Conservation (phyloP, 2,888 invertebrate species). For the Hetaerina titia region DNA sequence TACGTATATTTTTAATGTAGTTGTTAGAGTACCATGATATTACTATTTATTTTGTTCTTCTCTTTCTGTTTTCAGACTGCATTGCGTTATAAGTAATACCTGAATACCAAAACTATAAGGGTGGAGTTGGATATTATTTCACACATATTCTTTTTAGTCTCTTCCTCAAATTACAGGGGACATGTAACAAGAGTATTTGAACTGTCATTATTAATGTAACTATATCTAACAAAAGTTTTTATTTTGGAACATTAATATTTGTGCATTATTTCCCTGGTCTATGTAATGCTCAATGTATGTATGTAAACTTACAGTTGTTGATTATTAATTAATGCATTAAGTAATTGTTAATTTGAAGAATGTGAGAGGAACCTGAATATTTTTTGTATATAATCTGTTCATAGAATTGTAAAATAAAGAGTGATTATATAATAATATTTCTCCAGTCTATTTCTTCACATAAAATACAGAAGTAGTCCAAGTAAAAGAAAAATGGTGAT, state of each 20-base stretch:
- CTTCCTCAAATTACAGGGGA: conserved; percentile 6
- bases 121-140: conserved; percentile 6
- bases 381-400: conserved; percentile 61
- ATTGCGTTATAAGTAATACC: conserved; percentile 45
- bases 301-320: conserved; percentile 62
- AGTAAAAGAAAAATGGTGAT: too few relatives aligned
- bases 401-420: conserved; percentile 65
- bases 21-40: background rate
- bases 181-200: background rate
- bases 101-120: conserved; percentile 42
- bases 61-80: conserved; percentile 45
- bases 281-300: conserved; percentile 63
- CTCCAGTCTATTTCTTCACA: background rate
- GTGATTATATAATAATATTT: conserved; percentile 4
- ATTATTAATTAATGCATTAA: conserved; percentile 41
- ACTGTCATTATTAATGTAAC: conserved; percentile 7
- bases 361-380: background rate
- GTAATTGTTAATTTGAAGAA: conserved; percentile 17
- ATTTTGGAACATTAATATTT: conserved; percentile 20
- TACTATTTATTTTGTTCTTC: background rate
- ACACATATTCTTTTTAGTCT: conserved; percentile 32
- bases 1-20: too few relatives aligned
- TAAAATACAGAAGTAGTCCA: background rate
- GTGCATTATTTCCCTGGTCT: conserved; percentile 44
- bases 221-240: conserved; percentile 26